Conservation (phyloP, 1,140 invertebrate species). For the Helicorthomorpha holstii region DNA sequence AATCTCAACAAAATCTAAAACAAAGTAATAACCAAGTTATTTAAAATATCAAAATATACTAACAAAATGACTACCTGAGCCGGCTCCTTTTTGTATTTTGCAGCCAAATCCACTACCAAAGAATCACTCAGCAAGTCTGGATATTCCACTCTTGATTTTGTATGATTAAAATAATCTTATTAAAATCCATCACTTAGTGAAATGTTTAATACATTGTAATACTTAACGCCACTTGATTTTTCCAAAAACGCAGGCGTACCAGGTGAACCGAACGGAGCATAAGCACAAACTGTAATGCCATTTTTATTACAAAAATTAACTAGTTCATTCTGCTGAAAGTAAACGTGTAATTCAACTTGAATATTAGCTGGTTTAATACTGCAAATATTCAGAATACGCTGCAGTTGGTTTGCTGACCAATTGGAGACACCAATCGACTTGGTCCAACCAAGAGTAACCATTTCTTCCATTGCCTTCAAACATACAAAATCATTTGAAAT, state of each 20-base stretch:
- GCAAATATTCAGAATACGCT: constrained; percentile 40
- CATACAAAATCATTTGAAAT: too few species aligned
- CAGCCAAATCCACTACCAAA: constrained; percentile 45
- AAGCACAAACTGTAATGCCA: not conserved
- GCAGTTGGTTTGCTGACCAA: constrained; percentile 22
- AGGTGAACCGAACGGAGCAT: not conserved
- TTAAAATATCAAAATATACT: too few species aligned
- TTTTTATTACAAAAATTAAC: constrained; percentile 18
- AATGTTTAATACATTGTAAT: not conserved
- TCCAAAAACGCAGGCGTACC: not conserved
- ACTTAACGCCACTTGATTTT: not conserved
- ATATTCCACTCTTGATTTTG: not conserved
- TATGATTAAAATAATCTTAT: constrained; percentile 11
- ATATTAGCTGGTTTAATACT: constrained; percentile 38
- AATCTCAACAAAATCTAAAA: constrained; percentile 55
- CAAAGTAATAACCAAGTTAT: too few species aligned
- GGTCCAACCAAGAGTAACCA: constrained; percentile 20
- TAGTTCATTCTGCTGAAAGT: constrained; percentile 19
- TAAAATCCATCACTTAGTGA: not conserved
- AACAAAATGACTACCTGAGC: too few species aligned
- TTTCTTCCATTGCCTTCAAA: constrained; percentile 24
- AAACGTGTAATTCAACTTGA: constrained; percentile 19
- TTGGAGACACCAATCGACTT: constrained; percentile 28
- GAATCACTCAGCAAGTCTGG: constrained; percentile 36
- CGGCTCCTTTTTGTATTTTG: constrained; percentile 44